phyloP scores from a whole-genome alignment of 92 coral and sea anemone species.

The Porites divaricata region DNA sequence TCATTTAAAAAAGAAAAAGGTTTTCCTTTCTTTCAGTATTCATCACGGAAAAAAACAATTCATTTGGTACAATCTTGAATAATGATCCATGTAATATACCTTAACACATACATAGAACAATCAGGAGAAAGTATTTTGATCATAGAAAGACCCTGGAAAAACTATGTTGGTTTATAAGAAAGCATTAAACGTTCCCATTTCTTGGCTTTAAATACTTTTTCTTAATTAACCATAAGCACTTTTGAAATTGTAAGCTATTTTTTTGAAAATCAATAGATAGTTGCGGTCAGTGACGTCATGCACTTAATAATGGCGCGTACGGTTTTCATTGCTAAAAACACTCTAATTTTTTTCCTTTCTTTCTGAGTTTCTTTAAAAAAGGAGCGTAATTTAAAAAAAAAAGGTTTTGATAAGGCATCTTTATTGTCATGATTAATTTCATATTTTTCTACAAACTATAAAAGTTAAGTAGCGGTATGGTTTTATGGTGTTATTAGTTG shows the following conservation, averaged over 20 bases:
- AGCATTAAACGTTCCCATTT: no score
- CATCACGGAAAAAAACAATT: not conserved
- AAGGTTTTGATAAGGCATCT: not conserved
- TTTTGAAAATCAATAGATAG: not conserved
- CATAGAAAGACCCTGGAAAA: not conserved
- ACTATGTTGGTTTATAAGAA: no score
- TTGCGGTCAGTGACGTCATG: not conserved
- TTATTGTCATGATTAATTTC: slow-evolving; percentile 4
- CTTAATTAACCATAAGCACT: no score
- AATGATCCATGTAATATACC: not conserved
- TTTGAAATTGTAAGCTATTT: no score
- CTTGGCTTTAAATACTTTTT: no score
- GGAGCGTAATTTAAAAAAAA: slow-evolving; percentile 7
- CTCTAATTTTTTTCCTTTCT: not conserved
- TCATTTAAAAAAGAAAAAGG: slow-evolving; percentile 19
- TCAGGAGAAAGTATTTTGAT: not conserved
- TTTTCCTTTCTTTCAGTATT: not conserved
- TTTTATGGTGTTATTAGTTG: not conserved
- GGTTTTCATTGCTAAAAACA: not conserved
- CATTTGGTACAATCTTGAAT: not conserved
- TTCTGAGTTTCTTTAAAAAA: not conserved
- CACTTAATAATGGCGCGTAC: not conserved
- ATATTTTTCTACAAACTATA: not conserved
- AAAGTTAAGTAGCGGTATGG: slow-evolving; percentile 18
- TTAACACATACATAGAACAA: not conserved